Conservation (phyloP, 2,113 vertebrate genomes). For the Salvelinus fontinalis region DNA sequence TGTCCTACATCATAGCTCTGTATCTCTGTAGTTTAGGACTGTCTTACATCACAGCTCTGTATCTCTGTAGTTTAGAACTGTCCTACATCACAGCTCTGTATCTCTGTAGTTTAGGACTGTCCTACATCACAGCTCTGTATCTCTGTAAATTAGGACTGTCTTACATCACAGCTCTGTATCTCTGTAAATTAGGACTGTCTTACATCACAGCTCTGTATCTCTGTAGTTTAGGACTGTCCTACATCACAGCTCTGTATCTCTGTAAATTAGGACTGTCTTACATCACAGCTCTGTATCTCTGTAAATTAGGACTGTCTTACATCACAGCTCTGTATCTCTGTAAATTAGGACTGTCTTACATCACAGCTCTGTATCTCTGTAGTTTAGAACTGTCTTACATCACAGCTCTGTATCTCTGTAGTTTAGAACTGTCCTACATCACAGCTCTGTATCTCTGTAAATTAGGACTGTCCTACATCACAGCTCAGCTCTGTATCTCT, state of each 20-base stretch:
- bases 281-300: slow-evolving; percentile 2
- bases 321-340: slow-evolving; percentile 8
- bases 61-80: slow-evolving; percentile 22
- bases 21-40: no score
- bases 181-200: slow-evolving; percentile 24
- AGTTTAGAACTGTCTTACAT: neutral
- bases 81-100: slow-evolving; percentile 10
- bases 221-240: neutral
- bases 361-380: neutral
- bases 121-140: slow-evolving; percentile 19
- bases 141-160: no score
- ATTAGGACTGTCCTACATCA: slow-evolving; percentile 42
- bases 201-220: slow-evolving; percentile 6
- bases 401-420: slow-evolving; percentile 4
- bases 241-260: slow-evolving; percentile 7
- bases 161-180: slow-evolving; percentile 3
- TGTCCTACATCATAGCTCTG: slow-evolving; percentile 23
- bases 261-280: slow-evolving; percentile 15
- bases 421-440: slow-evolving; percentile 24
- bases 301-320: slow-evolving; percentile 22
- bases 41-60: slow-evolving; percentile 8
- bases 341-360: slow-evolving; percentile 36
- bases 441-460: slow-evolving; percentile 9
- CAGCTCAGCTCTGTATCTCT: no score
- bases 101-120: slow-evolving; percentile 30